Evolutionary conservation across 2,113 vertebrate genomes (phyloP).

Genomic region (Scomber japonicus): DNA sequence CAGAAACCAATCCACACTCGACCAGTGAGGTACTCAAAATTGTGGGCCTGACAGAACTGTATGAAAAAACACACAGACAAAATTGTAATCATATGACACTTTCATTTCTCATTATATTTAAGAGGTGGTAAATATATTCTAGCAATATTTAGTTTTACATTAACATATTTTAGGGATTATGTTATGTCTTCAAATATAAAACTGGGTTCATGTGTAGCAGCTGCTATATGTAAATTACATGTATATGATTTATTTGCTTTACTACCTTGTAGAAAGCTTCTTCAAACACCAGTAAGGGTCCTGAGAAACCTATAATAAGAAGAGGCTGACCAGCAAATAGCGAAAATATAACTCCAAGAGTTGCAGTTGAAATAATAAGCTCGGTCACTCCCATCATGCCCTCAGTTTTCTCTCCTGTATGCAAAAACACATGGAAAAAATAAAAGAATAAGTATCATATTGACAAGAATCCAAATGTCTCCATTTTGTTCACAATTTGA

Average conservation of each 20-base stretch:
- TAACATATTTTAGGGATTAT: too few species aligned
- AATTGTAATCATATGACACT: background rate
- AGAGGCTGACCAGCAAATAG: slow-evolving; percentile 95
- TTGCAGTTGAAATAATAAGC: slow-evolving; percentile 95
- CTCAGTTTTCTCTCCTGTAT: slow-evolving; percentile 95
- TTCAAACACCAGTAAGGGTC: slow-evolving; percentile 96
- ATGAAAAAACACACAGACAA: background rate
- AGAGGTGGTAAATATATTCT: too few species aligned
- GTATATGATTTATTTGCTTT: background rate
- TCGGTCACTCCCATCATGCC: slow-evolving; percentile 98
- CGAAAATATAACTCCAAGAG: slow-evolving; percentile 94
- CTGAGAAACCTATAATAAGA: slow-evolving; percentile 97
- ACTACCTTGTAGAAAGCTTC: slow-evolving; percentile 96
- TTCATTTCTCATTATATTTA: too few species aligned
- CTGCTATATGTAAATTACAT: background rate
- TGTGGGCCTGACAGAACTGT: slow-evolving; percentile 94
- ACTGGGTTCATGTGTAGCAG: too few species aligned
- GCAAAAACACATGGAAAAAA: background rate
- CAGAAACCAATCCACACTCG: slow-evolving; percentile 98
- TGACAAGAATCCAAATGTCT: background rate
- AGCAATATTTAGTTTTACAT: too few species aligned
- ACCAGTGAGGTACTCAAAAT: slow-evolving; percentile 95
- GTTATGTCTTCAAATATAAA: too few species aligned
- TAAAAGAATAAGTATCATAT: background rate
- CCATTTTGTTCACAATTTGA: background rate